Conservation (phyloP, 1,140 invertebrate genomes). For the Magallana gigas region DNA sequence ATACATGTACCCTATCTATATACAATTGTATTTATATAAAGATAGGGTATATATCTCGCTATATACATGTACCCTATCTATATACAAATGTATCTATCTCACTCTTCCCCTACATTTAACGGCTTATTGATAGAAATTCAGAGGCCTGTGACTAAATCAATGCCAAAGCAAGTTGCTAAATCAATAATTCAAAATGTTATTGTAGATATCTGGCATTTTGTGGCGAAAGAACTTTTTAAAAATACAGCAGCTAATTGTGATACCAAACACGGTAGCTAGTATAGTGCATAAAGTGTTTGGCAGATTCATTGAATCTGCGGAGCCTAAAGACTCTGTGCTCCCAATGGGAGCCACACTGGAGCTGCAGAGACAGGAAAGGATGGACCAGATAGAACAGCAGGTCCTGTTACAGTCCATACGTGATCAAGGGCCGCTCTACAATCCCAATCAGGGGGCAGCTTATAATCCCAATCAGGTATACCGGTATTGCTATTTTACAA, state of each 20-base stretch:
- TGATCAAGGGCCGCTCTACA: slow-evolving; percentile 37
- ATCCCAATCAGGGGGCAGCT: slow-evolving; percentile 9
- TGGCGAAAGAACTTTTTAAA: slow-evolving; percentile 80
- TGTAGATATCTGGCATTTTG: slow-evolving; percentile 80
- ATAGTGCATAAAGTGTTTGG: slow-evolving; percentile 78
- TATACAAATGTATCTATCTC: too few species aligned
- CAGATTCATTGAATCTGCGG: slow-evolving; percentile 78
- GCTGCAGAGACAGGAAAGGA: slow-evolving; percentile 81
- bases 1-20: too few species aligned
- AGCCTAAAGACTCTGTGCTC: slow-evolving; percentile 74
- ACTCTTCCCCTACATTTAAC: too few species aligned
- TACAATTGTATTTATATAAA: too few species aligned
- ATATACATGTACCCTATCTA: too few species aligned
- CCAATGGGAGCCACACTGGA: slow-evolving; percentile 82
- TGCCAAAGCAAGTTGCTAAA: too few species aligned
- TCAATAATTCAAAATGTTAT: background rate
- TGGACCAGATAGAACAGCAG: slow-evolving; percentile 82
- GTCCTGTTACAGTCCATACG: slow-evolving; percentile 72
- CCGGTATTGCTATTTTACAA: too few species aligned
- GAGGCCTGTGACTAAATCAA: too few species aligned
- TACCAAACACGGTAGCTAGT: slow-evolving; percentile 79
- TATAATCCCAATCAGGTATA: background rate
- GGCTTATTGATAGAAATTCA: too few species aligned
- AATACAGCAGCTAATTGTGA: slow-evolving; percentile 76
- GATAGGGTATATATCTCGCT: too few species aligned